These are phyloP conservation scores for Sinelater perroti DNA, from an alignment of 2,888 invertebrate genomes.

Conservation along the genomic window DNA sequence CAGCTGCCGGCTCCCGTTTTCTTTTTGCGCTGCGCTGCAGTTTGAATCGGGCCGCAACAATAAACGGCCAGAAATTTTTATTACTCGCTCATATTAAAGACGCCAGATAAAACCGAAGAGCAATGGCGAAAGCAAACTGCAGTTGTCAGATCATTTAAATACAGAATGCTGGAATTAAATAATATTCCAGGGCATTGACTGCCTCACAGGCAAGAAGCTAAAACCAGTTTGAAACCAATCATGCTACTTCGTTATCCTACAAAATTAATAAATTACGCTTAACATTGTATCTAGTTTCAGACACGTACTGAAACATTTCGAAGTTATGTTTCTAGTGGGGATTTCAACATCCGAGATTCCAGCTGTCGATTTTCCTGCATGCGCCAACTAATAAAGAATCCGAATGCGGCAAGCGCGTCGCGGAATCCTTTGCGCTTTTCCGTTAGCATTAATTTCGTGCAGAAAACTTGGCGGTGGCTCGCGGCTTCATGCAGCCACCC, in stretches of 20 bases:
- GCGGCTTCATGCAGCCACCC: too few relatives aligned
- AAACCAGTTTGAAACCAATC: conserved; percentile 55
- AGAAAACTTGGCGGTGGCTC: too few relatives aligned
- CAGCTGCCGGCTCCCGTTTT: conserved; percentile 13
- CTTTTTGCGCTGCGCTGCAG: conserved; percentile 19
- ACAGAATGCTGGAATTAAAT: conserved; percentile 56
- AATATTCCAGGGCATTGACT: conserved; percentile 57
- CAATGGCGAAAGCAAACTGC: conserved; percentile 44
- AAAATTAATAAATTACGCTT: conserved; percentile 56
- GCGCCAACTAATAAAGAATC: not conserved
- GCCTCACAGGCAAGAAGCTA: conserved; percentile 50
- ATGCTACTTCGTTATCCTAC: conserved; percentile 54
- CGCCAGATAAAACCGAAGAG: conserved; percentile 29
- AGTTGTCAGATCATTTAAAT: conserved; percentile 56
- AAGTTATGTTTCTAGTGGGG: conserved; percentile 19
- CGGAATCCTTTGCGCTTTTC: too few relatives aligned
- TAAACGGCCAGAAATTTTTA: conserved; percentile 47
- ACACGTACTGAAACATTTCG: conserved; percentile 33
- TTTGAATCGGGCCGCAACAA: conserved; percentile 40
- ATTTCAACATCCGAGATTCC: conserved; percentile 18
- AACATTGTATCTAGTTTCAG: conserved; percentile 46
- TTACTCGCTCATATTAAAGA: conserved; percentile 45
- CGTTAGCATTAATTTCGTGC: too few relatives aligned
- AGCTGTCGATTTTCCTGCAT: conserved; percentile 14
- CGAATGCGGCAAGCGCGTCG: too few relatives aligned